phyloP scores from a whole-genome alignment of 2,888 invertebrate species.

The Harpalus rufipes region DNA sequence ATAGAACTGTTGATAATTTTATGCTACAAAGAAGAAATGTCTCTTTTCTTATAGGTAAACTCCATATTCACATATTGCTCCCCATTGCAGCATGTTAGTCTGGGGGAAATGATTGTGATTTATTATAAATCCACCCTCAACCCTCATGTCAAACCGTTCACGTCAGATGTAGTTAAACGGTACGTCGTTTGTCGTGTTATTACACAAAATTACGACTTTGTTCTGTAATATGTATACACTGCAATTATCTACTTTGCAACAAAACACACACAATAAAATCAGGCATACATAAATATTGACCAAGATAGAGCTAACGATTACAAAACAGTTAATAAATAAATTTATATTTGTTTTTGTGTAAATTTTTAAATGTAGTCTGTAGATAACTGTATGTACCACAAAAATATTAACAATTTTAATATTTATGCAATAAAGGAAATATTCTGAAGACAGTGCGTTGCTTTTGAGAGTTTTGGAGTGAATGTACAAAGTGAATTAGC shows the following conservation, averaged over 20 bases:
- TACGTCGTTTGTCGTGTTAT: slow-evolving; percentile 59
- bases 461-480: too few species aligned
- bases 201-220: slow-evolving; percentile 54
- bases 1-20: too few species aligned
- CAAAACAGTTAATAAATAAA: too few species aligned
- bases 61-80: background rate
- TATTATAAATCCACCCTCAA: slow-evolving; percentile 54
- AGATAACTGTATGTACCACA: too few species aligned
- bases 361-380: too few species aligned
- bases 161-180: slow-evolving; percentile 44
- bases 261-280: background rate
- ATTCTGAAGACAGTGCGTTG: too few species aligned
- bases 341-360: background rate
- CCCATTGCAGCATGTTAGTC: background rate
- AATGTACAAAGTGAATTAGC: too few species aligned
- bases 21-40: background rate
- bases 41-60: background rate
- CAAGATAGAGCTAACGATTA: background rate
- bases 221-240: slow-evolving; percentile 57
- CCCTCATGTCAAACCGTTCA: slow-evolving; percentile 1
- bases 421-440: too few species aligned
- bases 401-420: too few species aligned
- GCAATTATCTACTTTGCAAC: slow-evolving; percentile 46
- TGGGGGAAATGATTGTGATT: slow-evolving; percentile 13
- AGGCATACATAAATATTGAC: background rate